These are phyloP conservation scores for Stenoptilia bipunctidactyla DNA, from an alignment of 2,888 invertebrate genomes.

Conservation along the genomic window DNA sequence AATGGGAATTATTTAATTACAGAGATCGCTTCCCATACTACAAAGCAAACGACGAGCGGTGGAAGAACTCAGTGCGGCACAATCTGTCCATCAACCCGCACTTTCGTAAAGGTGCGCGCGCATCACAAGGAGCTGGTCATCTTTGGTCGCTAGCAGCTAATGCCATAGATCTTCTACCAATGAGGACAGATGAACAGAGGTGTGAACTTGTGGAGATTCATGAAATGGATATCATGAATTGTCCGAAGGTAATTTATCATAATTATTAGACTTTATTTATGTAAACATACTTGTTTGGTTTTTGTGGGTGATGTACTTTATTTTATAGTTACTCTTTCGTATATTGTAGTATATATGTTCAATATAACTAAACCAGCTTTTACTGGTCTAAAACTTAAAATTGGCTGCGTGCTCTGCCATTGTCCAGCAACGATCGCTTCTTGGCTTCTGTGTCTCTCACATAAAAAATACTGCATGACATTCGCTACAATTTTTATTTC, in stretches of 20 bases:
- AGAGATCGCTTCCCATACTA: constrained; percentile 91
- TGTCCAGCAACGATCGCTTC: too few species aligned
- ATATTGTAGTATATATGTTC: too few species aligned
- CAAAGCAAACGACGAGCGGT: constrained; percentile 90
- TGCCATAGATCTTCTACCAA: constrained; percentile 54
- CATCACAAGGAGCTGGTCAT: constrained; percentile 90
- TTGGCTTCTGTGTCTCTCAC: too few species aligned
- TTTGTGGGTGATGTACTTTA: constrained; percentile 5
- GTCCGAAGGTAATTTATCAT: too few species aligned
- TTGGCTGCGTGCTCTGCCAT: too few species aligned
- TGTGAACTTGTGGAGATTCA: constrained; percentile 22
- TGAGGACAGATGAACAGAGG: constrained; percentile 26
- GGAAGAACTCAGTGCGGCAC: constrained; percentile 94
- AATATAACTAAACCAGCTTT: too few species aligned
- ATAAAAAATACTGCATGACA: too few species aligned
- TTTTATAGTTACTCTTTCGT: not conserved
- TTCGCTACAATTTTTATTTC: too few species aligned
- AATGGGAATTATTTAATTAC: too few species aligned
- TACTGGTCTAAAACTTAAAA: too few species aligned
- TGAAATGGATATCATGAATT: constrained; percentile 36
- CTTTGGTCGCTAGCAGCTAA: constrained; percentile 86
- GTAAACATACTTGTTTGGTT: too few species aligned
- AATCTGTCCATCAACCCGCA: constrained; percentile 93
- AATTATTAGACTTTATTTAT: too few species aligned
- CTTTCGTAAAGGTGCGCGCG: constrained; percentile 87